These are phyloP conservation scores for Passerina amoena DNA, from an alignment of 2,113 vertebrate genomes.

Conservation along the genomic window DNA sequence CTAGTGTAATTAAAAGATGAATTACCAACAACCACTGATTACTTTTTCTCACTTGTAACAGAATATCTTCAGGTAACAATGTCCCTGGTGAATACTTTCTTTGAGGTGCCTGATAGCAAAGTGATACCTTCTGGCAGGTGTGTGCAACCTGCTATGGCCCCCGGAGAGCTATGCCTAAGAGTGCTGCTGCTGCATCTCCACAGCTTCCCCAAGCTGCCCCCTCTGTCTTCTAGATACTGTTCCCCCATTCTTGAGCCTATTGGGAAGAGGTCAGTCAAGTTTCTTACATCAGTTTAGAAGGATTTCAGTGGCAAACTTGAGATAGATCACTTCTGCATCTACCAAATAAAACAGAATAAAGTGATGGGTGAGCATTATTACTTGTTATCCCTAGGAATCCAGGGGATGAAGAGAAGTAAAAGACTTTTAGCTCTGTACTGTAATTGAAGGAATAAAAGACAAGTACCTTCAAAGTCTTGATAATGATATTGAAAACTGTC, in stretches of 20 bases:
- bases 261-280: not conserved
- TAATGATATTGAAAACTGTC: not conserved
- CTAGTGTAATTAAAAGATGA: slow-evolving; percentile 60
- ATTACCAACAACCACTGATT: slow-evolving; percentile 29
- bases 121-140: not conserved
- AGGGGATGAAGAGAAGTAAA: not conserved
- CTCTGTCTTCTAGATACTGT: not conserved
- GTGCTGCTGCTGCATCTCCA: not conserved
- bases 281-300: not conserved
- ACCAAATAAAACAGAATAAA: not conserved
- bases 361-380: not conserved
- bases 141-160: not conserved
- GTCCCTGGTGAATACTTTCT: not conserved
- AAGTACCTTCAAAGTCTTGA: not conserved
- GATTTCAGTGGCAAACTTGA: not conserved
- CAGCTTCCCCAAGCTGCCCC: not conserved
- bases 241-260: not conserved
- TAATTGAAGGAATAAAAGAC: not conserved
- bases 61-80: not conserved
- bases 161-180: not conserved
- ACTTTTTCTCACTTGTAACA: slow-evolving; percentile 30
- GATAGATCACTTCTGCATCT: not conserved
- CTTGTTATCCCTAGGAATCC: not conserved
- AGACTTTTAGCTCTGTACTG: not conserved
- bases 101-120: not conserved